These are phyloP conservation scores for Harlomillsia oculata DNA, from an alignment of 1,140 invertebrate genomes.

Conservation along the genomic window DNA sequence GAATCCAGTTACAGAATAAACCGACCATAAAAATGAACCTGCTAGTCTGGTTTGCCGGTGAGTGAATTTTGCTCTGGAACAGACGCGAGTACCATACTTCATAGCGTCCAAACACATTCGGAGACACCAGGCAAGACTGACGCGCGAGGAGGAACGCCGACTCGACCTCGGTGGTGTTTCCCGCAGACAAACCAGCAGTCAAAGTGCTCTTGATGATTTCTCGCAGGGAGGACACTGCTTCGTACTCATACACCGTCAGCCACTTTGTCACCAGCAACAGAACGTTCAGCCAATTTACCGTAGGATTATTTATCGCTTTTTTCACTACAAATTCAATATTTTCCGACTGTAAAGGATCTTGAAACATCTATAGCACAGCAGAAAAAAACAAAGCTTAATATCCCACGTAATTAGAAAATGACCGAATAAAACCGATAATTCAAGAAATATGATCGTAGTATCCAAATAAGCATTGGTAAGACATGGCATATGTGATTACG, in stretches of 20 bases:
- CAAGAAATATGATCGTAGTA: too few relatives aligned
- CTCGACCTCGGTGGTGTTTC: conserved; percentile 9
- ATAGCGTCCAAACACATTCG: conserved; percentile 23
- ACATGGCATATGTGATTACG: too few relatives aligned
- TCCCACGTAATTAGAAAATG: too few relatives aligned
- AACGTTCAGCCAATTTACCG: conserved; percentile 26
- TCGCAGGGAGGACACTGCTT: conserved; percentile 14
- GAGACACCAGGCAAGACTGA: conserved; percentile 28
- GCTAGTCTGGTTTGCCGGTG: conserved; percentile 9
- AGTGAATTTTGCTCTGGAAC: conserved; percentile 20
- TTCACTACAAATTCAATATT: conserved; percentile 5
- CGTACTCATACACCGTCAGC: conserved; percentile 2
- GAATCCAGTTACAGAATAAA: conserved; percentile 23
- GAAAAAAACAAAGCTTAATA: too few relatives aligned
- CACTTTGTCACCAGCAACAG: conserved; percentile 15
- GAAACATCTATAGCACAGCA: too few relatives aligned
- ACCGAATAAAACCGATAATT: too few relatives aligned
- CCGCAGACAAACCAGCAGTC: conserved; percentile 9
- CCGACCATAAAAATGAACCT: conserved; percentile 21
- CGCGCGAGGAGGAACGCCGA: conserved; percentile 30
- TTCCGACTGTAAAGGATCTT: too few relatives aligned
- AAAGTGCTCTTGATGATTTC: conserved; percentile 22
- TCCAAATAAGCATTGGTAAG: too few relatives aligned
- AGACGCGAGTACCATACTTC: conserved; percentile 30
- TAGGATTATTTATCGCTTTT: background rate